Conservation (phyloP, 2,113 vertebrate species). For the Mystacornis crossleyi region DNA sequence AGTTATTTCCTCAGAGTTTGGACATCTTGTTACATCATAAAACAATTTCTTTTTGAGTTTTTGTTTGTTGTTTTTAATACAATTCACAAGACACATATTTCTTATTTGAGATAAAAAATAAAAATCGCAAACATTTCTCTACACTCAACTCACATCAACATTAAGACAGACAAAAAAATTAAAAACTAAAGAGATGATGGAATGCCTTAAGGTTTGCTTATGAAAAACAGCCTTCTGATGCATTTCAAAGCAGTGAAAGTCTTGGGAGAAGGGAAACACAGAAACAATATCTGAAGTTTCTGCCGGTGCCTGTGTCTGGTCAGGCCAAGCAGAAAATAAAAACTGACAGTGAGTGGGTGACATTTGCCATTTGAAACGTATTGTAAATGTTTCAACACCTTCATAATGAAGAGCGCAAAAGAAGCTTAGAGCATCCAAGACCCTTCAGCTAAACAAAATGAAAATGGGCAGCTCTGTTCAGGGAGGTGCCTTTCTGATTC, state of each 20-base stretch:
- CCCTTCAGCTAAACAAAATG: conserved; percentile 36
- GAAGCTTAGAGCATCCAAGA: background rate
- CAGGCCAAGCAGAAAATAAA: background rate
- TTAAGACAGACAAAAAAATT: background rate
- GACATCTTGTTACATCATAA: background rate
- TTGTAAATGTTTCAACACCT: conserved; percentile 55
- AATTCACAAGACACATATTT: background rate
- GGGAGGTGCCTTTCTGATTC: conserved; percentile 6
- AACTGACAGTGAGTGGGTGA: background rate
- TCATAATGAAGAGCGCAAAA: background rate
- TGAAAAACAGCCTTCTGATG: background rate
- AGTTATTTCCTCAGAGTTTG: background rate
- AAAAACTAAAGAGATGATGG: background rate
- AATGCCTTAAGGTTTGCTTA: conserved; percentile 14
- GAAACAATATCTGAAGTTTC: background rate
- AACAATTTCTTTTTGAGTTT: background rate
- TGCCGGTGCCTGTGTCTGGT: background rate
- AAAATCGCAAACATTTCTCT: background rate
- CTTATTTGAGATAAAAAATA: background rate
- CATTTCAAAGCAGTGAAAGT: conserved; percentile 14
- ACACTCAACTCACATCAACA: background rate
- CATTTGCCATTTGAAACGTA: background rate
- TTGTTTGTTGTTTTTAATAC: background rate
- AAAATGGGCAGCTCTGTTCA: conserved; percentile 14
- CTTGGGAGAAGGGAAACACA: conserved; percentile 6